phyloP scores from a whole-genome alignment of 2,888 invertebrate species.

The Panzeria rudis region DNA sequence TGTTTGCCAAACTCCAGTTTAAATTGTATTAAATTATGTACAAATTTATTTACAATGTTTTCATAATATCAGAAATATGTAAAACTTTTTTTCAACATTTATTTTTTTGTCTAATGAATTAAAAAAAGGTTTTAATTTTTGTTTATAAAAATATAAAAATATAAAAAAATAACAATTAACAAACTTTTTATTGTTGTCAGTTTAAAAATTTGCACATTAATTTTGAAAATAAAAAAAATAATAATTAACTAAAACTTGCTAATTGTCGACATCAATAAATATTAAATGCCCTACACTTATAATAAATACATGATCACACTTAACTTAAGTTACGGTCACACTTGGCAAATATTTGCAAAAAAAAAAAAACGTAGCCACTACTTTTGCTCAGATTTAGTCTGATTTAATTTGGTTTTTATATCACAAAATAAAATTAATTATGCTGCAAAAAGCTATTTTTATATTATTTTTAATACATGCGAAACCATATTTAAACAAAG shows the following conservation, averaged over 20 bases:
- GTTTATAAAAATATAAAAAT: neutral
- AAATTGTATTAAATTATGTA: neutral
- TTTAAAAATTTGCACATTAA: constrained; percentile 3
- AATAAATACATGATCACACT: neutral
- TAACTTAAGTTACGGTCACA: neutral
- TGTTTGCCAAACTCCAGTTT: neutral
- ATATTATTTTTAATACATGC: too few species aligned
- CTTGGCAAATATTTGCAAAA: too few species aligned
- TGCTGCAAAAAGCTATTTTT: too few species aligned
- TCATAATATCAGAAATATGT: constrained; percentile 60
- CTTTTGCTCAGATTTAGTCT: too few species aligned
- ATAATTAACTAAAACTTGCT: constrained; percentile 13
- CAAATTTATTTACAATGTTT: neutral
- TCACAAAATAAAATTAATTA: too few species aligned
- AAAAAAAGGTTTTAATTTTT: constrained; percentile 2
- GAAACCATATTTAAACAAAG: too few species aligned
- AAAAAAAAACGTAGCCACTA: too few species aligned
- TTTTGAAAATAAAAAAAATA: constrained; percentile 15
- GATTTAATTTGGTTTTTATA: too few species aligned
- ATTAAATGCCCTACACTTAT: constrained; percentile 8
- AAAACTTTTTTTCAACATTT: neutral
- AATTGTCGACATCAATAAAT: constrained; percentile 29
- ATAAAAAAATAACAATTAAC: constrained; percentile 14
- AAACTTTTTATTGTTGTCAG: neutral
- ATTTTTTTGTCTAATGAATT: neutral